Base-by-base conservation (phyloP, 92 coral and sea anemone genomes). In the Meandrina meandrites region DNA sequence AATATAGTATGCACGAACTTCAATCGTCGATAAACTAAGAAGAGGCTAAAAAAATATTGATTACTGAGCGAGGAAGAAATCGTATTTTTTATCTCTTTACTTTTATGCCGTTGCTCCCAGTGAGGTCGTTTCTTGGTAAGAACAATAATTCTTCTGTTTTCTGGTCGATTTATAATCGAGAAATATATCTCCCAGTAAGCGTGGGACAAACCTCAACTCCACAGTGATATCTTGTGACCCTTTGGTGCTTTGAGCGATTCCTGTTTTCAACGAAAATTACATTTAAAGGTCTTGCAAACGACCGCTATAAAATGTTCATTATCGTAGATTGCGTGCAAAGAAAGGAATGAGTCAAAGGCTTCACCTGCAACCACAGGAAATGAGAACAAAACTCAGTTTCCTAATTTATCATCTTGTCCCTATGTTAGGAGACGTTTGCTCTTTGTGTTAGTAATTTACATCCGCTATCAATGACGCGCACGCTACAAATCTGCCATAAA, bases 291-390 rank as follows among this genome's bases (percentile, higher is more conserved):
- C 9, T 28, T n/a, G 37, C 73, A 28, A 73, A 73, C 27, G 51
- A 73, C 14, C 28, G 78, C 78, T 11, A 73, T 73, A 73, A 73
- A 73, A 34, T 73, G 78, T 24, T 73, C 78, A 40, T 73, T 37
- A 73, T 73, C 4, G 30, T 19, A 73, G 48, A 73, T 36, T 73
- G 48, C 30, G 24, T 37, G n/a, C 27, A 73, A 37, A 17, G 30
- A 35, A 6, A 73, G 47, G 78, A 73, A 21, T 50, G 13, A 73
- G 24, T 36, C 78, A 73, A 73, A 40, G 13, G 15, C 13, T 73
- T 37, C 78, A 73, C 78, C 78, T 73, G 78, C 78, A 35, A 15
- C 48, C 48, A 73, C 78, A 17, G 78, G 78, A 73, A 73, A 73
- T 73, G 78, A 35, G 14, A 15, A 73, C 32, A 68, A 21, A 18